These are phyloP conservation scores for Meloidogyne hapla DNA, from an alignment of 1,140 invertebrate species.

Conservation along the genomic window DNA sequence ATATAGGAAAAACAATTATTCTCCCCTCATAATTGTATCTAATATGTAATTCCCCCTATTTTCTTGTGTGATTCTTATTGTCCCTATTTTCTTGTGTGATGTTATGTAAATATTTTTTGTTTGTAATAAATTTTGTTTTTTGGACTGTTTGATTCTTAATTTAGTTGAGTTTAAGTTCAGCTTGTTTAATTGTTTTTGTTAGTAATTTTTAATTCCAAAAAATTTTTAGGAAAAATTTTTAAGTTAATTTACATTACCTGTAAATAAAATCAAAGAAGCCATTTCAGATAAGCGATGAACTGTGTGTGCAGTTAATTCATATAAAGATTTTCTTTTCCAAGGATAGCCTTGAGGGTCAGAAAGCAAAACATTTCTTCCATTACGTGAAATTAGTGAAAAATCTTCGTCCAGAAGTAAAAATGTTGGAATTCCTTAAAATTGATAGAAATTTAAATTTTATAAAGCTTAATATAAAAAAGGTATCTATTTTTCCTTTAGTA, in stretches of 20 bases:
- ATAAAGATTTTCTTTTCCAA: constrained; percentile 30
- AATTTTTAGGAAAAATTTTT: background rate
- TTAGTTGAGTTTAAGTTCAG: no score
- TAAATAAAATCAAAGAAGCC: constrained; percentile 40
- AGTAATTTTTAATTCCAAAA: background rate
- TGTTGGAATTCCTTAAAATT: constrained; percentile 34
- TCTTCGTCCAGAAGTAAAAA: constrained; percentile 39
- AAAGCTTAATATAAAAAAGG: constrained; percentile 4
- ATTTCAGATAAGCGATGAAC: constrained; percentile 33
- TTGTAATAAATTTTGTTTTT: no score
- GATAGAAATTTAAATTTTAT: background rate
- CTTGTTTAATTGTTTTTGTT: no score
- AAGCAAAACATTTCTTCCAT: constrained; percentile 35
- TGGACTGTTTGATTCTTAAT: no score
- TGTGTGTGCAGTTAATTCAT: constrained; percentile 41
- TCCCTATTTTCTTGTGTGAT: no score
- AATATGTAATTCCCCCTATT: no score
- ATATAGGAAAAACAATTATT: no score
- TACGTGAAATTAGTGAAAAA: constrained; percentile 27
- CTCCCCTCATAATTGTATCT: no score
- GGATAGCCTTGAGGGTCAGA: constrained; percentile 42
- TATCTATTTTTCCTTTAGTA: no score
- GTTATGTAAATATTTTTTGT: no score
- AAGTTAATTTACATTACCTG: no score
- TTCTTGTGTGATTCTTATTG: no score